phyloP scores from a whole-genome alignment of 2,113 vertebrate species.

The Hydropotes inermis region DNA sequence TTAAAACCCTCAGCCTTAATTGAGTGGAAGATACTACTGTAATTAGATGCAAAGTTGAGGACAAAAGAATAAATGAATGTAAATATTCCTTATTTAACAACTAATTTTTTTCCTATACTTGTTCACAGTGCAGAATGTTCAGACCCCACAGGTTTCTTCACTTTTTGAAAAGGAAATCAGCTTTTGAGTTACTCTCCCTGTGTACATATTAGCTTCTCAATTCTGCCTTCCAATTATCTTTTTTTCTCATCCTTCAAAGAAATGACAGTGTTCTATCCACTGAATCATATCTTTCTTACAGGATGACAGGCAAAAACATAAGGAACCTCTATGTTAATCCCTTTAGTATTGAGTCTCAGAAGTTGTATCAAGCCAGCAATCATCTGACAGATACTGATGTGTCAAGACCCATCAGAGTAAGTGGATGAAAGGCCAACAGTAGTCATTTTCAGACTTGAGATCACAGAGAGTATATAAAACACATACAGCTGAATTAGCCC shows the following conservation, averaged over 20 bases:
- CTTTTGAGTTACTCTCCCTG: constrained; percentile 9
- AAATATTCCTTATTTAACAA: neutral
- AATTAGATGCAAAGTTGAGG: neutral
- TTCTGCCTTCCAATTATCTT: constrained; percentile 40
- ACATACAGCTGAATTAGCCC: neutral
- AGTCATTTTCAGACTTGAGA: neutral
- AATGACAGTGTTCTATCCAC: constrained; percentile 37
- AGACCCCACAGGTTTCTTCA: neutral
- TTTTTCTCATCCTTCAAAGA: constrained; percentile 37
- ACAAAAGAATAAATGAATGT: constrained; percentile 18
- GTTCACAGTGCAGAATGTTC: neutral
- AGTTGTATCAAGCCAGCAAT: constrained; percentile 23
- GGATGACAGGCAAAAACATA: constrained; percentile 40
- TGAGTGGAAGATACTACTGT: neutral
- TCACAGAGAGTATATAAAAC: neutral
- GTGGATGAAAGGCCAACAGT: neutral
- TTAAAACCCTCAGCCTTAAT: constrained; percentile 20
- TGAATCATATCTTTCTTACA: constrained; percentile 39
- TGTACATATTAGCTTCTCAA: neutral
- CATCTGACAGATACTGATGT: constrained; percentile 30
- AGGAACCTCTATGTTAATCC: neutral
- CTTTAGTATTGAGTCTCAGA: neutral
- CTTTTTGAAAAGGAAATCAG: neutral
- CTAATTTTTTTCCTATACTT: neutral
- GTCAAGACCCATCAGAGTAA: constrained; percentile 40